phyloP scores from a whole-genome alignment of 2,797 vertebrate genomes.

The Distichodus sexfasciatus region DNA sequence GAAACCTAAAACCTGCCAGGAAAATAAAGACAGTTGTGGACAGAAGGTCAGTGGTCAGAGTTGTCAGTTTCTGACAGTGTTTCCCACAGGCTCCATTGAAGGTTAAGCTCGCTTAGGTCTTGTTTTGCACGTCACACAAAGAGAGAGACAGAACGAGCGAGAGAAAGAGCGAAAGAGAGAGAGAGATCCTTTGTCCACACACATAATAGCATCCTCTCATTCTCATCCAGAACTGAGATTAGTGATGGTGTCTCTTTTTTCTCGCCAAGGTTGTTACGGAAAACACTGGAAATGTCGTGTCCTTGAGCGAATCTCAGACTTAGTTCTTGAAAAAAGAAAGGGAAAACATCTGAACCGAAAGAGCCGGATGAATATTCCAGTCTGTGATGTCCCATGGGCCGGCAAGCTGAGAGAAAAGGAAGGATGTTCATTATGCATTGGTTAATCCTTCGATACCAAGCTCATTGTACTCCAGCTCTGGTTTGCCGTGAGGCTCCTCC shows the following conservation, averaged over 20 bases:
- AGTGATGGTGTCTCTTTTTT: background rate
- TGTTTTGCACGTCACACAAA: too few species aligned
- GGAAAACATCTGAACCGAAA: background rate
- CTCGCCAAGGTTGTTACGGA: background rate
- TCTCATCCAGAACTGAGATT: background rate
- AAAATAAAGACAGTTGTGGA: too few species aligned
- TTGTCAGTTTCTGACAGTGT: too few species aligned
- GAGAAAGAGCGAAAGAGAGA: too few species aligned
- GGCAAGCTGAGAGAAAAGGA: background rate
- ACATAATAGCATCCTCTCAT: background rate
- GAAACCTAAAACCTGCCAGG: too few species aligned
- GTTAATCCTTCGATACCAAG: slow-evolving; percentile 33
- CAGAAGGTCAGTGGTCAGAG: too few species aligned
- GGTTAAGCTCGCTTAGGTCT: too few species aligned
- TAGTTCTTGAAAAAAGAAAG: background rate
- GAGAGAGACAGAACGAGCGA: too few species aligned
- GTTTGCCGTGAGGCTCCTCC: too few species aligned
- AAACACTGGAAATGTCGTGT: background rate
- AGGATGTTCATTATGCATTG: slow-evolving; percentile 31
- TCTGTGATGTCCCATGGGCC: background rate
- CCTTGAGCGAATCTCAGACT: background rate
- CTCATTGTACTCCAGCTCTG: slow-evolving; percentile 26
- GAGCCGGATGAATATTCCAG: background rate
- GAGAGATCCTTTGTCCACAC: background rate
- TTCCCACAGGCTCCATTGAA: too few species aligned